A percentile compares a stretch with the other conserved stretches of the same genome.
phyloP scores from a whole-genome alignment of 2,888 invertebrate genomes.

The Eudemis profundana region DNA sequence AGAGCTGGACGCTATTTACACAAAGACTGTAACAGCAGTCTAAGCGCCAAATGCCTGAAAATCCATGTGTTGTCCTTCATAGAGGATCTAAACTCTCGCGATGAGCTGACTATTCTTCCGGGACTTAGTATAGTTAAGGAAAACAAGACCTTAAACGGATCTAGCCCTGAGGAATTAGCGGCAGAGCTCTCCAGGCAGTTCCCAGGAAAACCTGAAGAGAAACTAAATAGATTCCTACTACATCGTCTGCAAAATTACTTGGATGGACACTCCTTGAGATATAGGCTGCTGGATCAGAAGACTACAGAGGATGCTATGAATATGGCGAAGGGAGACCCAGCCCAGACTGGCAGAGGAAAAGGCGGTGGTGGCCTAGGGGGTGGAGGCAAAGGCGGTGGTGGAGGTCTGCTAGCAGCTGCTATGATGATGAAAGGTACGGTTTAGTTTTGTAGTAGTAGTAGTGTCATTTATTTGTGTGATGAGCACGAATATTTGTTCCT shows the following conservation, averaged over 20 bases:
- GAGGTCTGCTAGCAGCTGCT: constrained; percentile 84
- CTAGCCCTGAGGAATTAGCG: constrained; percentile 86
- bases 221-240: constrained; percentile 90
- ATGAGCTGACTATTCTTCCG: constrained; percentile 88
- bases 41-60: constrained; percentile 91
- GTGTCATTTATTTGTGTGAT: background rate
- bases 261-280: constrained; percentile 89
- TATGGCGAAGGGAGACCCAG: constrained; percentile 72
- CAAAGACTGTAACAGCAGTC: constrained; percentile 72
- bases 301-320: constrained; percentile 85
- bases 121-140: constrained; percentile 92
- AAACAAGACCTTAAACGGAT: constrained; percentile 68
- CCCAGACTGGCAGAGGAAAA: constrained; percentile 75
- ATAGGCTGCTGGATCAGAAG: constrained; percentile 88
- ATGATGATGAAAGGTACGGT: constrained; percentile 87
- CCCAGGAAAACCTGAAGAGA: constrained; percentile 91
- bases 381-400: constrained; percentile 64
- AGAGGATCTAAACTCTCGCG: constrained; percentile 89
- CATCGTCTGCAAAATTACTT: constrained; percentile 88
- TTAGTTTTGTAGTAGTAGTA: background rate
- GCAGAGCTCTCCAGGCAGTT: constrained; percentile 90
- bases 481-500: too few species aligned
- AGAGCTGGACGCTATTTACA: constrained; percentile 71
- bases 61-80: constrained; percentile 91
- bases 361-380: constrained; percentile 77